A percentile compares a stretch with the other conserved stretches of the same genome.
Evolutionary conservation across 64 coral and sea anemone genomes (phyloP).

Genomic region (Actinia equina): DNA sequence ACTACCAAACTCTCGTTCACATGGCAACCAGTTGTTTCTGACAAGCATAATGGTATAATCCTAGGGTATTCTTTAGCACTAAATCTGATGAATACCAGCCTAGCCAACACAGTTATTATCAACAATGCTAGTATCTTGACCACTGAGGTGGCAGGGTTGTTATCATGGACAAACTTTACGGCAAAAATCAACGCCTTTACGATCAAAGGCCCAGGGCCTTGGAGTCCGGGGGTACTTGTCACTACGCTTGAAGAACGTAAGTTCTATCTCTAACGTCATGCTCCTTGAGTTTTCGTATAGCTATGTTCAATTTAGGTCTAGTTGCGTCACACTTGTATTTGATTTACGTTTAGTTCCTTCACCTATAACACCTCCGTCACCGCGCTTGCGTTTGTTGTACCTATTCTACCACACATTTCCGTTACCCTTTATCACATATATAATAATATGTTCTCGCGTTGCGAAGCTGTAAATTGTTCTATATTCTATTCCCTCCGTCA

Average conservation of each 20-base stretch:
- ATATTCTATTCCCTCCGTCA: background rate
- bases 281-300: background rate
- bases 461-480: too few relatives aligned
- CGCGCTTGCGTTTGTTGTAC: too few relatives aligned
- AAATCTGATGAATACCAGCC: background rate
- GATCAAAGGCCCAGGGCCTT: conserved; percentile 48
- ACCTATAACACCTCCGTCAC: too few relatives aligned
- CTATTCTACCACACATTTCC: too few relatives aligned
- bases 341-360: too few relatives aligned
- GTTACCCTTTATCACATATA: too few relatives aligned
- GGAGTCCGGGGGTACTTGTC: conserved; percentile 41
- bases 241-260: conserved; percentile 27
- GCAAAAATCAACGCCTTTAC: conserved; percentile 52
- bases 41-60: conserved; percentile 27
- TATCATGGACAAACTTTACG: conserved; percentile 37
- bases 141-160: background rate
- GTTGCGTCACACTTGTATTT: too few relatives aligned
- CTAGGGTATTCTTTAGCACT: conserved; percentile 14
- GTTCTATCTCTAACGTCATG: background rate
- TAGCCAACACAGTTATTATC: background rate
- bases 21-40: conserved; percentile 33
- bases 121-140: background rate
- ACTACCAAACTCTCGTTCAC: conserved; percentile 40
- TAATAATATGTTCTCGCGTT: too few relatives aligned
- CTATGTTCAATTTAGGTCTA: background rate